A percentile compares a stretch with the other conserved stretches of the same genome.
These are phyloP conservation scores for Erethizon dorsatum DNA, from an alignment of 2,797 vertebrate species.

Conservation along the genomic window DNA sequence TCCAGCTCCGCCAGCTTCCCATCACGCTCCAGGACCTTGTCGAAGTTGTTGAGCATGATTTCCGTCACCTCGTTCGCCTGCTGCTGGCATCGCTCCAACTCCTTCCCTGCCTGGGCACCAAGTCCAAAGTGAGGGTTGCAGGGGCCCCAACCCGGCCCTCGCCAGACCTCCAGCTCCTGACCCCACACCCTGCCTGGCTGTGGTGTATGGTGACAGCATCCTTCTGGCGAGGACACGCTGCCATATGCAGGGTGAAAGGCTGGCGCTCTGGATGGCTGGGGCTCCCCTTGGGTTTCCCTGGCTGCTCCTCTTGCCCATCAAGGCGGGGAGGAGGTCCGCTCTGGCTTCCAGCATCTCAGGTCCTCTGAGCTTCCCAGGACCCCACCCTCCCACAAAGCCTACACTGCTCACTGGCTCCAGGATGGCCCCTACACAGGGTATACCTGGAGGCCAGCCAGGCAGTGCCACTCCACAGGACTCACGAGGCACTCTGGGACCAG, in stretches of 20 bases:
- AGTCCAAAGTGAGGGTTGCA: constrained; percentile 70
- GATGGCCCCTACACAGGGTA: neutral
- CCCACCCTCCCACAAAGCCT: neutral
- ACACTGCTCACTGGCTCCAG: neutral
- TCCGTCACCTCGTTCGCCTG: constrained; percentile 85
- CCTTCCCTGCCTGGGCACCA: constrained; percentile 83
- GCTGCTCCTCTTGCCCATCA: neutral
- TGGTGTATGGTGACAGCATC: neutral
- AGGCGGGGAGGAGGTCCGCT: neutral
- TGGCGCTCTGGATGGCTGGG: neutral
- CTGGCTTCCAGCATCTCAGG: constrained; percentile 41
- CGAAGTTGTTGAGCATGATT: constrained; percentile 88
- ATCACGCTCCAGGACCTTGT: constrained; percentile 87
- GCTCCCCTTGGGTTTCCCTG: neutral
- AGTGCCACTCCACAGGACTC: neutral
- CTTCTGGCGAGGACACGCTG: neutral
- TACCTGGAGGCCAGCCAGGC: neutral
- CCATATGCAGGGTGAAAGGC: neutral
- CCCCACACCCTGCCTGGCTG: neutral
- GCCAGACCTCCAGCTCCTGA: neutral
- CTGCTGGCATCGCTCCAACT: constrained; percentile 85
- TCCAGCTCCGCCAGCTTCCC: constrained; percentile 85
- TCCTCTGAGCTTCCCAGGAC: neutral
- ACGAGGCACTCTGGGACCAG: neutral
- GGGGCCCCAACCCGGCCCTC: constrained; percentile 21